phyloP scores from a whole-genome alignment of 2,113 vertebrate genomes.

The Orycteropus afer region DNA sequence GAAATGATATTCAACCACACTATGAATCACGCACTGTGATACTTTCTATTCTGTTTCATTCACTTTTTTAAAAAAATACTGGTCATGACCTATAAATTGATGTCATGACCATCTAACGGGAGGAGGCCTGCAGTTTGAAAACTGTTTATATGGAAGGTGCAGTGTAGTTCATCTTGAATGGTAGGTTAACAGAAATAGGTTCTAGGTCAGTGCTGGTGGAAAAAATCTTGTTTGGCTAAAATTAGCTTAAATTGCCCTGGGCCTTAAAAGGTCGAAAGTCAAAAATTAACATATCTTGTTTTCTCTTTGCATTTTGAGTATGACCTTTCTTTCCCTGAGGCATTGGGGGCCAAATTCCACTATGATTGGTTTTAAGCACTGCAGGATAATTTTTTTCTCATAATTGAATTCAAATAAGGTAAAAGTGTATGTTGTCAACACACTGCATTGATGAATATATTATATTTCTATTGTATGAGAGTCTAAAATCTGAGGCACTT shows the following conservation, averaged over 20 bases:
- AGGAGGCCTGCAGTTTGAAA: background rate
- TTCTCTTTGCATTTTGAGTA: slow-evolving; percentile 55
- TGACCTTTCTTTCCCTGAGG: slow-evolving; percentile 16
- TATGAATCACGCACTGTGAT: background rate
- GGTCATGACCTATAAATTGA: background rate
- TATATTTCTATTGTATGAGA: too few relatives aligned
- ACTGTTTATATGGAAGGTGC: background rate
- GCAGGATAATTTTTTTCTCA: slow-evolving; percentile 11
- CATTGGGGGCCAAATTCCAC: slow-evolving; percentile 35
- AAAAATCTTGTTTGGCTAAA: slow-evolving; percentile 11
- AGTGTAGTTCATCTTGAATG: background rate
- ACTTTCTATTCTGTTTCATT: slow-evolving; percentile 19
- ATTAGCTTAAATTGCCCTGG: slow-evolving; percentile 14
- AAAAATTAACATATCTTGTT: slow-evolving; percentile 48
- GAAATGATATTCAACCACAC: background rate
- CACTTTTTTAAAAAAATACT: background rate
- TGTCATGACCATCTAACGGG: background rate
- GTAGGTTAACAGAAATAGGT: background rate
- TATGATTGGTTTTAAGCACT: background rate
- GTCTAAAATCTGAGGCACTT: too few relatives aligned
- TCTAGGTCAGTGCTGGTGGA: slow-evolving; percentile 25
- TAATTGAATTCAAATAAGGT: slow-evolving; percentile 43
- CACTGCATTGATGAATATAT: background rate
- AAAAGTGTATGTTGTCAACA: background rate
- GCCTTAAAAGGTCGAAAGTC: slow-evolving; percentile 48